Base-by-base conservation (phyloP, 2,113 vertebrate genomes). In the Cygnus buccinator region DNA sequence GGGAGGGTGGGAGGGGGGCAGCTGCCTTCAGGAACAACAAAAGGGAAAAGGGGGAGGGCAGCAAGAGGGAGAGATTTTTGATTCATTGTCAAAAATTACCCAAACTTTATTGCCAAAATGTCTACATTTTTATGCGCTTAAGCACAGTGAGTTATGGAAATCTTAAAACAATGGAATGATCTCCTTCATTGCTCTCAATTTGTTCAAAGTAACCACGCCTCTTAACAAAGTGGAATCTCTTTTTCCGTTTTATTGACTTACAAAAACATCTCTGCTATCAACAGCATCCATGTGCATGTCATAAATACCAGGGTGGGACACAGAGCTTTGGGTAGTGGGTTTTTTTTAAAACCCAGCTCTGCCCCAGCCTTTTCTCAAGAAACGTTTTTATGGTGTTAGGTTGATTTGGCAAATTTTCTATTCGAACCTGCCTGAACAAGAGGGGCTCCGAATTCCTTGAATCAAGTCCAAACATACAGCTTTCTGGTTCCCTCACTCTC, bases 61-160 rank as follows among this genome's bases (percentile, higher is more conserved):
- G 66, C 82, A 80, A 13, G 58, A 96, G 93, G 91, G 91, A 89
- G 94, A 95, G 76, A 96, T 97, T 96, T 97, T 97, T 97, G 96
- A 94, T 96, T 95, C 96, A 65, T 81, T 70, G 39, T 96, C 94
- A 94, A 95, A 96, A 94, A 97, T 97, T 96, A 96, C 90, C 96
- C 94, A 87, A 76, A 94, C 88, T 93, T 96, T 87, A 91, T 93
- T 96, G 97, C 95, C 95, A 96, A 67, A 96, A 94, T 61, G 89
- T 96, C 95, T 96, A 95, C 96, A 96, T 96, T 97, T 97, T 97
- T 97, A 96, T 96, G 95, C 72, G 94, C 95, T 97, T 96, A 96
- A 97, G 84, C 94, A 95, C 70, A 95, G 86, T 97, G 95, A 97
- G 95, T 97, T 97, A 97, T 97, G 95, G 96, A 97, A 97, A 96